phyloP scores from a whole-genome alignment of 2,888 invertebrate genomes.

The Chloroclystis v-ata region DNA sequence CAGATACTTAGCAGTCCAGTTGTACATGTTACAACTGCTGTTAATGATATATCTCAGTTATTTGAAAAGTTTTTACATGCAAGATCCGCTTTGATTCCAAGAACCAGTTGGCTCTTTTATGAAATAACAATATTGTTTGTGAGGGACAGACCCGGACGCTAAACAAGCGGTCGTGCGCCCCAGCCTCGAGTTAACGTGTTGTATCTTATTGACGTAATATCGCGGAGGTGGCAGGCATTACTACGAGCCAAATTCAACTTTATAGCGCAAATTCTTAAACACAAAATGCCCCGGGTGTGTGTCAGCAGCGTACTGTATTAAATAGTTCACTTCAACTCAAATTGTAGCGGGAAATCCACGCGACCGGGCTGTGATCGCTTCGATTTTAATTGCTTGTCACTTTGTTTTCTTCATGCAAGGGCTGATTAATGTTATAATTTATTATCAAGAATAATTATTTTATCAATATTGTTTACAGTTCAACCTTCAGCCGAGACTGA shows the following conservation, averaged over 20 bases:
- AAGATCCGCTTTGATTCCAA: conserved; percentile 46
- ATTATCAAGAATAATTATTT: conserved; percentile 34
- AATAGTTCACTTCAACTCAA: conserved; percentile 73
- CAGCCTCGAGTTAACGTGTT: conserved; percentile 68
- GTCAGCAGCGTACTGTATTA: conserved; percentile 71
- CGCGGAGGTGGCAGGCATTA: conserved; percentile 57
- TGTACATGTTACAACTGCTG: conserved; percentile 34
- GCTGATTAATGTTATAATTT: conserved; percentile 29
- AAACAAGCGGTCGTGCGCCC: conserved; percentile 63
- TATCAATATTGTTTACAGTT: conserved; percentile 47
- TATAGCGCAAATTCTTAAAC: conserved; percentile 45
- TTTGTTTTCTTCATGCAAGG: conserved; percentile 53
- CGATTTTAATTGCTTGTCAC: conserved; percentile 48
- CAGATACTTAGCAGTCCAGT: conserved; percentile 47
- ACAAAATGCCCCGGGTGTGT: conserved; percentile 47
- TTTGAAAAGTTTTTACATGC: conserved; percentile 18
- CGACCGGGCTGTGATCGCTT: conserved; percentile 69
- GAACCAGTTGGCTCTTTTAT: conserved; percentile 30
- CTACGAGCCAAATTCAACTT: conserved; percentile 56
- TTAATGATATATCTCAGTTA: conserved; percentile 17
- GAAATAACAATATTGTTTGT: conserved; percentile 44
- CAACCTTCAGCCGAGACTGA: conserved; percentile 30
- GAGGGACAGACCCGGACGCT: conserved; percentile 69
- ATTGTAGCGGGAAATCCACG: conserved; percentile 75
- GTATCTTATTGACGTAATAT: conserved; percentile 75